A percentile compares a stretch with the other conserved stretches of the same genome.
phyloP scores from a whole-genome alignment of 2,888 invertebrate genomes.

The Norana najaformis region DNA sequence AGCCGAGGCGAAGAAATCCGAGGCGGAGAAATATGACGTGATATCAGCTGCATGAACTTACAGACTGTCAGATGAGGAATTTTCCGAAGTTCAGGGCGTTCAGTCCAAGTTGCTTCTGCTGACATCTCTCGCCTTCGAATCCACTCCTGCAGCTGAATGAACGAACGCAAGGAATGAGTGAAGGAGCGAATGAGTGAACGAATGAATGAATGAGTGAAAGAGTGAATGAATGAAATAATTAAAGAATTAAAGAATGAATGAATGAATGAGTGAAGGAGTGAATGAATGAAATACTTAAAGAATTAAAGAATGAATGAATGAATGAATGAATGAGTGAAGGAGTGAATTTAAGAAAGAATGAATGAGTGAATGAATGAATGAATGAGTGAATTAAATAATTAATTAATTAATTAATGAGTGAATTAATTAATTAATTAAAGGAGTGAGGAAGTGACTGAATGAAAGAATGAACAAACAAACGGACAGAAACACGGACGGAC shows the following conservation, averaged over 20 bases:
- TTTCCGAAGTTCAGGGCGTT: not conserved
- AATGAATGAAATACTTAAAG: not conserved
- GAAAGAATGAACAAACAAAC: not conserved
- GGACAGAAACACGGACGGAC: not conserved
- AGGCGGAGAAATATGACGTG: too few relatives aligned
- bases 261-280: too few relatives aligned
- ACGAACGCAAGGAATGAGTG: not conserved
- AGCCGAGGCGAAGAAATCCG: not conserved
- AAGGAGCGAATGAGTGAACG: not conserved
- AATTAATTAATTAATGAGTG: not conserved
- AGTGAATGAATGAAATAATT: not conserved
- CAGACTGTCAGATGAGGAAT: not conserved
- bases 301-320: not conserved
- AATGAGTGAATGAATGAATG: not conserved
- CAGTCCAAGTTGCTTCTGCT: not conserved
- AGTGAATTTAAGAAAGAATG: not conserved
- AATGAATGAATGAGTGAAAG: not conserved
- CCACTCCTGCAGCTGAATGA: not conserved
- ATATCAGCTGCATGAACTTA: not conserved
- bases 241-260: too few relatives aligned
- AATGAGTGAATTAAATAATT: not conserved
- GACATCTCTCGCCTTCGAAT: not conserved
- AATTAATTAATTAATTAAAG: not conserved
- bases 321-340: not conserved
- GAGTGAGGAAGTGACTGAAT: not conserved